Evolutionary conservation across 92 coral and sea anemone genomes (phyloP), one percentile per base, ranked within the genome.

Genomic region (Plumapathes pennacea): DNA sequence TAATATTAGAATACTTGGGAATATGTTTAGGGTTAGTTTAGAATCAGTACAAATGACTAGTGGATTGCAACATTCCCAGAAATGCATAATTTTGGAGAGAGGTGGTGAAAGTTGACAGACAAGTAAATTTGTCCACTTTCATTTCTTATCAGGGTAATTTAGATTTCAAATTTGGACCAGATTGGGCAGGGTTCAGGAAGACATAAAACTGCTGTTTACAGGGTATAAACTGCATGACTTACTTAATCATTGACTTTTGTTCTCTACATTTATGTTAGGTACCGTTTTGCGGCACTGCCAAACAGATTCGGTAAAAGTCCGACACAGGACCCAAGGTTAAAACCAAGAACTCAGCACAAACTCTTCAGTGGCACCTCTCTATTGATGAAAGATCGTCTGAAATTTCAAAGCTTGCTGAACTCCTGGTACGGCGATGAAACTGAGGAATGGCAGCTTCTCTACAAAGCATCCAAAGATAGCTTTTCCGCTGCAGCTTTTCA

Each of bases 241-340:
- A 8, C 10, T 43, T 43, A 22, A 49, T 49, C 32, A 49, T 18
- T 8, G 15, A 33, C 19, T 17, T 28, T 48, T 25, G 2, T 17
- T 26, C 0, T 40, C 28, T 10, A 17, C 13, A 10, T 38, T 31
- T 30, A 2, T 31, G 18, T 4, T 27, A 91, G 97, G 44, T 91
- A 91, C 53, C 84, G 97, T 21, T 91, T 74, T 83, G 97, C 97
- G 26, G 97, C 97, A 32, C 90, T 91, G 5, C 97, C 97, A 1
- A 77, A 69, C 14, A 81, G 76, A 64, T 91, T 91, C 62, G 43
- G 56, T 43, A 50, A 55, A 57, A 57, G 51, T 18, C 49, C 43
- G 18, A 61, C 83, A 27, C 83, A 74, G 31, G 97, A 91, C 46
- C 75, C 90, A n/a, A 81, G 96, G 6, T 57, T 82, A 15, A 63